A percentile compares a stretch with the other conserved stretches of the same genome.
These are phyloP conservation scores for Chauna torquata DNA, from an alignment of 2,113 vertebrate species.

Conservation along the genomic window DNA sequence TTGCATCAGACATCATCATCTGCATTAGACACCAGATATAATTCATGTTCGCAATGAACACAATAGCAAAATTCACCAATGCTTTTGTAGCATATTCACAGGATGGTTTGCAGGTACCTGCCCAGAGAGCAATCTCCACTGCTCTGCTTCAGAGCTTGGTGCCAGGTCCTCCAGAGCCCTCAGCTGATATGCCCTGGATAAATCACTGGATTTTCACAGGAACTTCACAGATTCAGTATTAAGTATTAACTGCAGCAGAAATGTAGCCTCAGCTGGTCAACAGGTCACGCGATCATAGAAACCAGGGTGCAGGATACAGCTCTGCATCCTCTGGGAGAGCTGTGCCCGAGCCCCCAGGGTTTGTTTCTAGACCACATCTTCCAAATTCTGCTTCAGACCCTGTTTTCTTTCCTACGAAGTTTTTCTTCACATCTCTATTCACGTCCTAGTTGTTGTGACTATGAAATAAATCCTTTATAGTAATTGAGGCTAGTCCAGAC, in stretches of 20 bases:
- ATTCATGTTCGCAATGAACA: not conserved
- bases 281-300: not conserved
- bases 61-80: not conserved
- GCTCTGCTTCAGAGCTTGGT: not conserved
- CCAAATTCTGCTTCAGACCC: not conserved
- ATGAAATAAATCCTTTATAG: not conserved
- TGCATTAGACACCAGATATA: not conserved
- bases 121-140: not conserved
- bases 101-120: not conserved
- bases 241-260: not conserved
- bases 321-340: fast-evolving
- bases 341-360: fast-evolving
- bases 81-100: not conserved
- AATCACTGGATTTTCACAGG: not conserved
- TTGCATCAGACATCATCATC: not conserved
- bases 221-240: not conserved
- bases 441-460: not conserved
- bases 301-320: not conserved
- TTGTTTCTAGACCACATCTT: not conserved
- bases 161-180: not conserved
- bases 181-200: not conserved
- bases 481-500: not conserved
- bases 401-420: not conserved
- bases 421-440: not conserved
- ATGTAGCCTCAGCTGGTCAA: not conserved